Conservation (phyloP, 2,113 vertebrate species). For the Neopipo cinnamomea region DNA sequence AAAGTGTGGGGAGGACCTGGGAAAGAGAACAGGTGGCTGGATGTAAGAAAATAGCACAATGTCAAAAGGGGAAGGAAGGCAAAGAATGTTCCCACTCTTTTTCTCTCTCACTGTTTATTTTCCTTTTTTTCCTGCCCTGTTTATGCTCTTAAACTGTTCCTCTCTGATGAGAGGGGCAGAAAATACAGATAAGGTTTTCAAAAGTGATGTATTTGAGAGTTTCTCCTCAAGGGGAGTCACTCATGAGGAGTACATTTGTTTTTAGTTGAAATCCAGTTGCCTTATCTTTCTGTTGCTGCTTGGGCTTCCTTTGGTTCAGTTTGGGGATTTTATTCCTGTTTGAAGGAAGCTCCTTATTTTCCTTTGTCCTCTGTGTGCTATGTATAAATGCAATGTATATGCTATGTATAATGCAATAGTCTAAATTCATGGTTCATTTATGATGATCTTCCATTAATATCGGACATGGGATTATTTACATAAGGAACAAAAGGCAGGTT, state of each 20-base stretch:
- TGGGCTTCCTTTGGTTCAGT: not conserved
- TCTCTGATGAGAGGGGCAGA: not conserved
- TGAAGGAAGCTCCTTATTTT: not conserved
- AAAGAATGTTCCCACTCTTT: not conserved
- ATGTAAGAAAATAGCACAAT: not conserved
- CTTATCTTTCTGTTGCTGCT: not conserved
- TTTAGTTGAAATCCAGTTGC: not conserved
- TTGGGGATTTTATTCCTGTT: not conserved
- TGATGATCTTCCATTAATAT: slow-evolving; percentile 20
- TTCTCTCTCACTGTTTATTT: fast-evolving
- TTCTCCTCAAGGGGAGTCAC: not conserved
- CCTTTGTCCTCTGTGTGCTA: not conserved
- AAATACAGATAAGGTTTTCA: not conserved
- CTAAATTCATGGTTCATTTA: slow-evolving; percentile 7
- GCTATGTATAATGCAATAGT: not conserved
- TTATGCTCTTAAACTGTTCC: not conserved
- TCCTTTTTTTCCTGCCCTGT: fast-evolving
- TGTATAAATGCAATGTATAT: not conserved
- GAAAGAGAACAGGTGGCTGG: not conserved
- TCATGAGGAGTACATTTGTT: not conserved
- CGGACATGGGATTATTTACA: slow-evolving; percentile 14
- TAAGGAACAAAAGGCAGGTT: not conserved
- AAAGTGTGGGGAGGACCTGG: not conserved
- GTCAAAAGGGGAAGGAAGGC: not conserved
- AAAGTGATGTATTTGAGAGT: not conserved